These are phyloP conservation scores for Trichoplusia ni DNA, from an alignment of 1,140 invertebrate genomes.

Conservation along the genomic window DNA sequence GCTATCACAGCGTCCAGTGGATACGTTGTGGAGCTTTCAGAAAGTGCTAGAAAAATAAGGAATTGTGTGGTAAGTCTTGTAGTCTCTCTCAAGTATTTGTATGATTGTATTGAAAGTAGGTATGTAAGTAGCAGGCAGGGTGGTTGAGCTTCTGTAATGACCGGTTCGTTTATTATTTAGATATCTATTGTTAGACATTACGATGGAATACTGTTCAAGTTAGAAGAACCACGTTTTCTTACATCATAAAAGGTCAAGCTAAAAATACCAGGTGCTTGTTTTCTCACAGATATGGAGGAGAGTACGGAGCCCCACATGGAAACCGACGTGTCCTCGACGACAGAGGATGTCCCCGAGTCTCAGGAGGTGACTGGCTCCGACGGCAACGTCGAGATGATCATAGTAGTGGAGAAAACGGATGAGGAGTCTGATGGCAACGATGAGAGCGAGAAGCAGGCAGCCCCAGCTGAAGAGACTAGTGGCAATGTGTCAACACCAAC, in stretches of 20 bases:
- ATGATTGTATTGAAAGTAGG: slow-evolving; percentile 76
- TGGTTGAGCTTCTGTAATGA: slow-evolving; percentile 66
- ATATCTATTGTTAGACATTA: slow-evolving; percentile 48
- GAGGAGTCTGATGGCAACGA: slow-evolving; percentile 35
- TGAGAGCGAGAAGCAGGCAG: neutral
- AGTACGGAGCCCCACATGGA: slow-evolving; percentile 64
- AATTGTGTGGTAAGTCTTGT: slow-evolving; percentile 64
- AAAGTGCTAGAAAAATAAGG: slow-evolving; percentile 31
- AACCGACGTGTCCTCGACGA: slow-evolving; percentile 69
- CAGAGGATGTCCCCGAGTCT: slow-evolving; percentile 52
- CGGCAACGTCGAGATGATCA: slow-evolving; percentile 59
- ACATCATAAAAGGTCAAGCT: slow-evolving; percentile 47
- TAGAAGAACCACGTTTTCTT: slow-evolving; percentile 37
- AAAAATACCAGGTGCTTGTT: slow-evolving; percentile 53
- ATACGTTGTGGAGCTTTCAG: slow-evolving; percentile 5
- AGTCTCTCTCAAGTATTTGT: slow-evolving; percentile 74
- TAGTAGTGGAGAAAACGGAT: slow-evolving; percentile 62
- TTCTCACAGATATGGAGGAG: slow-evolving; percentile 72
- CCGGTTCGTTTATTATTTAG: slow-evolving; percentile 59
- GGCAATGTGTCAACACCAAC: neutral
- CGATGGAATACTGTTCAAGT: slow-evolving; percentile 24
- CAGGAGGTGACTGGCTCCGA: slow-evolving; percentile 51
- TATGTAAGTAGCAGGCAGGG: slow-evolving; percentile 62
- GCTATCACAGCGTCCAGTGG: neutral
- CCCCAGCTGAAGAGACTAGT: neutral